Conservation (phyloP, 2,888 invertebrate species). For the Cetonia aurata region DNA sequence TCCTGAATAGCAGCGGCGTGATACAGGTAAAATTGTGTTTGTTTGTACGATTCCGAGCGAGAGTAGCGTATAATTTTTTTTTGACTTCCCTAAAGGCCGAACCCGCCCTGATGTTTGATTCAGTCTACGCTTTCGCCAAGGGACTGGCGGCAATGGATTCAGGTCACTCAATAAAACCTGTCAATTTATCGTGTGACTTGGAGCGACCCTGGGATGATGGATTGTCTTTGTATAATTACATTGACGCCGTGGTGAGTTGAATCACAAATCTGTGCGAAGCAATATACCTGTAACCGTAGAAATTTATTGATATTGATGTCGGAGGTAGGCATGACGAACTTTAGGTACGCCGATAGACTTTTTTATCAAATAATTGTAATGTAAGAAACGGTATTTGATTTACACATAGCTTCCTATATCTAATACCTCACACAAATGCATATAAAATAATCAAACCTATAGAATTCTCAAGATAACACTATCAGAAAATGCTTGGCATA, state of each 20-base stretch:
- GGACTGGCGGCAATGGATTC: conserved; percentile 81
- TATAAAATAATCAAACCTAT: too few relatives aligned
- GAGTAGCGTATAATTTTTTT: conserved; percentile 40
- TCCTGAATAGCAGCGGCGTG: conserved; percentile 76
- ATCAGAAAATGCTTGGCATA: too few relatives aligned
- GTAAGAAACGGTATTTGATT: too few relatives aligned
- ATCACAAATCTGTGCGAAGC: conserved; percentile 38
- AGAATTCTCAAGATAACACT: too few relatives aligned
- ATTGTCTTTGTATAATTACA: conserved; percentile 78
- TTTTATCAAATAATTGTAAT: too few relatives aligned
- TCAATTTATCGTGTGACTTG: conserved; percentile 86
- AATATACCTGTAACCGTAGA: conserved; percentile 28
- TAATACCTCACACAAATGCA: too few relatives aligned
- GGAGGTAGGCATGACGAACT: not conserved
- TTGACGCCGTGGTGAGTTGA: conserved; percentile 75
- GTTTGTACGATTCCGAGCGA: conserved; percentile 30
- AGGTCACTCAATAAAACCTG: conserved; percentile 76
- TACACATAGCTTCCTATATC: too few relatives aligned
- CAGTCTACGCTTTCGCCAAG: conserved; percentile 85
- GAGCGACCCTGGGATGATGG: conserved; percentile 86
- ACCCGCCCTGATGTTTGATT: conserved; percentile 87
- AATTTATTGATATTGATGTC: conserved; percentile 19
- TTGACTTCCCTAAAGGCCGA: conserved; percentile 75
- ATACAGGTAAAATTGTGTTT: conserved; percentile 70
- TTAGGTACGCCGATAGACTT: too few relatives aligned